These are phyloP conservation scores for Gnathonemus echidnorhynchus DNA, from an alignment of 2,113 vertebrate genomes.

Conservation along the genomic window DNA sequence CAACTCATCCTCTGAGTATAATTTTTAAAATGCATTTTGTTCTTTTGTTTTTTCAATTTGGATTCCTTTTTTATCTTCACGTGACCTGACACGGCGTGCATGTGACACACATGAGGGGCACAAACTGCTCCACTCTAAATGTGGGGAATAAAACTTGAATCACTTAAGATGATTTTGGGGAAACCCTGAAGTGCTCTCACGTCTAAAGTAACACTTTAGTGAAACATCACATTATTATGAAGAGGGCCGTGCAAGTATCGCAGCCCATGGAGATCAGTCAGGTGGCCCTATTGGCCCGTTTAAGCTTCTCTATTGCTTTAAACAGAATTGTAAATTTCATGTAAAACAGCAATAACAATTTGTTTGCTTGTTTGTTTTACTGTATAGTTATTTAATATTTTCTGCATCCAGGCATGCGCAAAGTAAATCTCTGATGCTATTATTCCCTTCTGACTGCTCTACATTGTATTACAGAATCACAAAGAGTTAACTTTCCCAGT, in stretches of 20 bases:
- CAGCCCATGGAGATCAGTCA: not conserved
- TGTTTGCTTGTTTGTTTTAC: not conserved
- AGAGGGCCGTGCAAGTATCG: not conserved
- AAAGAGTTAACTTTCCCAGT: not conserved
- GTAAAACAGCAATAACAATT: not conserved
- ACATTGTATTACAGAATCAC: conserved; percentile 24
- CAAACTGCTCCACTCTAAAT: not conserved
- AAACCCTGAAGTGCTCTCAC: not conserved
- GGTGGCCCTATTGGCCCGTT: not conserved
- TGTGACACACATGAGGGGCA: not conserved
- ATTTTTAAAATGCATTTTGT: not conserved
- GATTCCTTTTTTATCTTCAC: not conserved
- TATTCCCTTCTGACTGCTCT: not conserved
- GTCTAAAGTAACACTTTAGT: not conserved
- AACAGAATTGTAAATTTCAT: not conserved
- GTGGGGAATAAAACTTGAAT: not conserved
- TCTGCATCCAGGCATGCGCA: not conserved
- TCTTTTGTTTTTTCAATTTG: not conserved
- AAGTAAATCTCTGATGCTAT: not conserved
- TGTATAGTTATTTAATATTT: not conserved
- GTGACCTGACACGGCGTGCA: not conserved
- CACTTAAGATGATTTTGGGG: not conserved
- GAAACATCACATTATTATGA: not conserved
- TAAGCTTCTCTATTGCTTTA: not conserved
- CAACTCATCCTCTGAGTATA: not conserved